phyloP scores from a whole-genome alignment of 92 coral and sea anemone genomes.

The Siderastrea radians region DNA sequence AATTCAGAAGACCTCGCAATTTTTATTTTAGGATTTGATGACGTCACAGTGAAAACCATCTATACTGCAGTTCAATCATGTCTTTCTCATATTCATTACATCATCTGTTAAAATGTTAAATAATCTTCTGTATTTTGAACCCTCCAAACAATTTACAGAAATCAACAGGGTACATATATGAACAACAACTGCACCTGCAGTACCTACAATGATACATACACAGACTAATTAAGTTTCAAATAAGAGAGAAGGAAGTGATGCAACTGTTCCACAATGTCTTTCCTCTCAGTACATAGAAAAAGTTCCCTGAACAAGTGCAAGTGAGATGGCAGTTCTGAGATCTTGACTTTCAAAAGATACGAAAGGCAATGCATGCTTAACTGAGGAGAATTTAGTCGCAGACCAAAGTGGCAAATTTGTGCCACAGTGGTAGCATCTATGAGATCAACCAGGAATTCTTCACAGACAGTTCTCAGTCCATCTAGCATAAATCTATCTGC shows the following conservation, averaged over 20 bases:
- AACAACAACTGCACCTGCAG: not conserved
- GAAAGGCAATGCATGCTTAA: constrained; percentile 59
- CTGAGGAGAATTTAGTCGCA: constrained; percentile 64
- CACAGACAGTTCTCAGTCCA: constrained; percentile 66
- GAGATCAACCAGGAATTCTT: constrained; percentile 32
- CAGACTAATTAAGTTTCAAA: not conserved
- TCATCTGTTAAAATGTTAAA: no score
- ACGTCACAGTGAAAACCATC: no score
- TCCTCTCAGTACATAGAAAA: constrained; percentile 61
- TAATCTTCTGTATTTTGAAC: no score
- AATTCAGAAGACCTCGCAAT: no score
- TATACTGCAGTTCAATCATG: no score
- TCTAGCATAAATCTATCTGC: constrained; percentile 86
- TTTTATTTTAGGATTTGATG: no score
- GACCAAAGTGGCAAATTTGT: constrained; percentile 55
- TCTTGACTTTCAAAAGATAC: constrained; percentile 62
- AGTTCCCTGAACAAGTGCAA: constrained; percentile 70
- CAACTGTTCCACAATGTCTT: constrained; percentile 57
- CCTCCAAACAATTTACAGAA: no score
- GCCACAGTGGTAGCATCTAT: constrained; percentile 35
- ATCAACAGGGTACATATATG: no score
- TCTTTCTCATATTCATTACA: no score
- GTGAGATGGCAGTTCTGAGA: constrained; percentile 57
- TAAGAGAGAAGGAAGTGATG: constrained; percentile 38
- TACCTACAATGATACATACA: not conserved